These are phyloP conservation scores for Mobula birostris DNA, from an alignment of 2,113 vertebrate species.

Conservation along the genomic window DNA sequence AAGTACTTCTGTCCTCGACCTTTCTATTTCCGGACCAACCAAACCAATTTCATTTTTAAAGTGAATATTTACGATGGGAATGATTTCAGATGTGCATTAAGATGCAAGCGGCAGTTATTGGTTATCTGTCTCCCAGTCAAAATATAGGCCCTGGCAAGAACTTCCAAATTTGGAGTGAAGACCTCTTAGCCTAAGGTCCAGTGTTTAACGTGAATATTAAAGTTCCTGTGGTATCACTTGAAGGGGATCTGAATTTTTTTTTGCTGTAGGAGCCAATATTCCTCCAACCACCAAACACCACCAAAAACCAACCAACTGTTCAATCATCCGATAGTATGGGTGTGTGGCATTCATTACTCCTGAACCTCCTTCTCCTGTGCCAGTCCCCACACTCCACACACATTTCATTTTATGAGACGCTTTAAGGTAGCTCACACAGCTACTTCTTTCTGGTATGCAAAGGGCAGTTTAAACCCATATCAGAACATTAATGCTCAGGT, in stretches of 20 bases:
- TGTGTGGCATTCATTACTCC: neutral
- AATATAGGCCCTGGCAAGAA: neutral
- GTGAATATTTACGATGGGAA: neutral
- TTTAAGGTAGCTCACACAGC: neutral
- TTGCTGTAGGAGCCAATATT: neutral
- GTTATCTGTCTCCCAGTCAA: neutral
- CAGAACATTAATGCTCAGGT: neutral
- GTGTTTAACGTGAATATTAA: neutral
- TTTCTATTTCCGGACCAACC: neutral
- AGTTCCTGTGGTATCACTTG: neutral
- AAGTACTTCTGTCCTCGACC: neutral
- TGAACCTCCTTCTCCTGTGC: neutral
- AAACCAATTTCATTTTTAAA: neutral
- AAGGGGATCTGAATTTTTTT: neutral
- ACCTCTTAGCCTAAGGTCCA: neutral
- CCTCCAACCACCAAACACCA: neutral
- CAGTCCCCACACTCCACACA: neutral
- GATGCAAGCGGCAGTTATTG: neutral
- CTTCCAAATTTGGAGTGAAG: neutral
- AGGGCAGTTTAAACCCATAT: neutral
- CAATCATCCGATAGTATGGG: neutral
- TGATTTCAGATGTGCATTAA: neutral
- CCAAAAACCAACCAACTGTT: neutral
- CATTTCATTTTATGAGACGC: neutral
- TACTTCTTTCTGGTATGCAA: neutral